phyloP scores from a whole-genome alignment of 2,888 invertebrate genomes.

The Meiosimyza platycephala region DNA sequence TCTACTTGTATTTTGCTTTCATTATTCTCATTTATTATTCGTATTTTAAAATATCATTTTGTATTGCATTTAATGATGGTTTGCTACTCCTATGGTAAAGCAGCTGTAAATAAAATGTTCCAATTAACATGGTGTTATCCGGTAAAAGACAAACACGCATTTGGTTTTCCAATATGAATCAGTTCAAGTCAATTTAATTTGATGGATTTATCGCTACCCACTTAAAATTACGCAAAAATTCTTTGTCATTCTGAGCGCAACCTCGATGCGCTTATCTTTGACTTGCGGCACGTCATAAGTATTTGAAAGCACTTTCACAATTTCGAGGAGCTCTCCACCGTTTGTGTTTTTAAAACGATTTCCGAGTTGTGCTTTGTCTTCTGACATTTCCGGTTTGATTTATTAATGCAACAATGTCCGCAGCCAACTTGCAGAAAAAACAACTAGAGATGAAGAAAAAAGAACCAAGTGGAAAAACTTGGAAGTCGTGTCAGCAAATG shows the following conservation, averaged over 20 bases:
- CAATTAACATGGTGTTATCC: too few species aligned
- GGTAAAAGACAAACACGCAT: neutral
- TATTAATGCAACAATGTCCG: neutral
- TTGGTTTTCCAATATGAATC: neutral
- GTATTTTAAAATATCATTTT: too few species aligned
- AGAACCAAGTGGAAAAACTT: neutral
- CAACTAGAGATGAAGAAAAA: neutral
- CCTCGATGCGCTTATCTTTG: neutral
- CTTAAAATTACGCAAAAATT: neutral
- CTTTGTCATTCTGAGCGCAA: neutral
- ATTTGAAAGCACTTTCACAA: slow-evolving; percentile 10
- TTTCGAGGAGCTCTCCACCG: neutral
- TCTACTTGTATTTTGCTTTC: too few species aligned
- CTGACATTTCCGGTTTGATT: slow-evolving; percentile 13
- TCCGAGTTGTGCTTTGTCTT: neutral
- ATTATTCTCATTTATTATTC: too few species aligned
- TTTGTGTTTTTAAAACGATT: slow-evolving; percentile 5
- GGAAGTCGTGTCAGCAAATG: slow-evolving; percentile 6
- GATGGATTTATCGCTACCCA: slow-evolving; percentile 5
- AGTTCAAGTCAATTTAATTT: slow-evolving; percentile 8
- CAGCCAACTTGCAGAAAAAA: neutral
- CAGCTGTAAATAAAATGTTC: too few species aligned
- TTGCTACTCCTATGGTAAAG: too few species aligned
- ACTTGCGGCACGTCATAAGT: slow-evolving; percentile 3
- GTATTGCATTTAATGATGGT: too few species aligned